Base-by-base conservation (phyloP, 1,140 invertebrate genomes). In the Venturia canescens region DNA sequence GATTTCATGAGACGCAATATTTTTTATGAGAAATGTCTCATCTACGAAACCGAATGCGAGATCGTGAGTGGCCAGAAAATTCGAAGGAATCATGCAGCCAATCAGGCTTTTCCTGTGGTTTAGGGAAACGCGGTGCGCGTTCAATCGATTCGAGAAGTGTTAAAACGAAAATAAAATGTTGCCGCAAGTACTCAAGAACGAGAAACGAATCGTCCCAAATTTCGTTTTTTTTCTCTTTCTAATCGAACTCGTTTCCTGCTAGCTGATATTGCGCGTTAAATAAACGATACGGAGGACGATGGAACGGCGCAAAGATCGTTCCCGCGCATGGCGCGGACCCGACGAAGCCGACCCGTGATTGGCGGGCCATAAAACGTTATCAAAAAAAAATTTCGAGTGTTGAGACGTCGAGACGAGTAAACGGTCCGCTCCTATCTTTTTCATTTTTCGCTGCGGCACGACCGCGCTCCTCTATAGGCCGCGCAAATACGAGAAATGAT, bases 401-500 rank as follows among this genome's bases (percentile, higher is more conserved):
- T 88, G 83, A 83, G 66, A 74, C 50, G 57, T 44, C 60, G 57
- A 79, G 82, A 84, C 80, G 78, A 88, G 80, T 84, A 86, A 88
- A 87, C 85, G 85, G 81, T 77, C 81, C 82, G 80, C 80, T 77
- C 79, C 78, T 82, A 72, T 78, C 79, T 80, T 78, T 70, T 69
- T 63, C 67, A 50, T 71, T 60, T 70, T 63, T 69, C 26, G 23
- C 31, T 38, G n/a, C 38, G 26, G 60, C 48, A 23, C 66, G 66
- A 16, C 6, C 80, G 44, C 70, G 80, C 83, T 87, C n/a, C 83
- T 87, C 86, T 66, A 77, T 66, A 77, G 60, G 75, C 85, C 85
- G 84, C 83, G 83, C 83, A 89, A 89, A 89, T 88, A 89, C 84
- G 63, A 86, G 81, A 84, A 87, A 89, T 82, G 83, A 87, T 87